Percentiles rank a stretch among this genome's conserved stretches.
These are phyloP conservation scores for Thymelicus lineola DNA, from an alignment of 2,888 invertebrate species.

Conservation along the genomic window DNA sequence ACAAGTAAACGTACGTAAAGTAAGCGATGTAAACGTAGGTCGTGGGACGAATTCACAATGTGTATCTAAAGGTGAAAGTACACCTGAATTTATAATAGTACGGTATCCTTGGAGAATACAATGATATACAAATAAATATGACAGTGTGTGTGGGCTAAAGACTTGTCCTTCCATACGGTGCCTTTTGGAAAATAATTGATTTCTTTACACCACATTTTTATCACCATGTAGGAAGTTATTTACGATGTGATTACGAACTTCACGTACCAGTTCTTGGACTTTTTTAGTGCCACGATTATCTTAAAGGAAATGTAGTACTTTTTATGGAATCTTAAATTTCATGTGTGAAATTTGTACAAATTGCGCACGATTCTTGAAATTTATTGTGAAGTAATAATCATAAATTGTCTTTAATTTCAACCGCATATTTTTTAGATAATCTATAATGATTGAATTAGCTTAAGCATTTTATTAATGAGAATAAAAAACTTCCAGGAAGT, in stretches of 20 bases:
- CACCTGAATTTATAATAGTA: conserved; percentile 42
- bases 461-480: too few species aligned
- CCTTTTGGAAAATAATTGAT: conserved; percentile 15
- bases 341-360: not conserved
- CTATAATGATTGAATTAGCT: too few species aligned
- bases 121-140: not conserved
- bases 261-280: not conserved
- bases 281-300: conserved; percentile 6
- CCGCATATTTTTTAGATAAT: too few species aligned
- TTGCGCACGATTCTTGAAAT: not conserved
- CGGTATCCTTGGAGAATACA: conserved; percentile 32
- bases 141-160: conserved; percentile 15
- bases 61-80: conserved; percentile 64
- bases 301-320: conserved; percentile 10
- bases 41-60: conserved; percentile 63
- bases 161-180: not conserved
- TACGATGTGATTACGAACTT: conserved; percentile 21
- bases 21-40: conserved; percentile 49
- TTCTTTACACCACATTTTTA: conserved; percentile 21
- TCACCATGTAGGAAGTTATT: conserved; percentile 34
- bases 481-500: too few species aligned
- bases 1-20: too few species aligned
- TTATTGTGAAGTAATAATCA: too few species aligned
- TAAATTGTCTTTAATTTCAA: too few species aligned
- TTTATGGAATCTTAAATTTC: not conserved